Evolutionary conservation across 2,113 vertebrate genomes (phyloP).

Genomic region (Ahaetulla prasina): DNA sequence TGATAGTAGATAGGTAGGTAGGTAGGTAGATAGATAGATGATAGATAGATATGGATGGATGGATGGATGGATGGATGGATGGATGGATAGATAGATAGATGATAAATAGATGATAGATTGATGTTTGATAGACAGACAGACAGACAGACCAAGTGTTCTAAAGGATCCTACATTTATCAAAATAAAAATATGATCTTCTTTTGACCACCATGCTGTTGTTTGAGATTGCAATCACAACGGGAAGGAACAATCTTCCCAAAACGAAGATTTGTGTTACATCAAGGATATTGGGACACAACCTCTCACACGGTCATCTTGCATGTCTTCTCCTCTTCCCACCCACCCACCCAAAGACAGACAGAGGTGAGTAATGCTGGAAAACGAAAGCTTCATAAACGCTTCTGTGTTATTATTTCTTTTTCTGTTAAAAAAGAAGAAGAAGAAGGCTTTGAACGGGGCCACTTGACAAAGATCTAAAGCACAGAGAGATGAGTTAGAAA

Average conservation of each 20-base stretch:
- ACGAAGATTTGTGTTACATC: not conserved
- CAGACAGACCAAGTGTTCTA: not conserved
- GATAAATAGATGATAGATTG: too few relatives aligned
- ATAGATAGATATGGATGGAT: not conserved
- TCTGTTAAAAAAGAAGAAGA: not conserved
- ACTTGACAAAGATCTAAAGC: not conserved
- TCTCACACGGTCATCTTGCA: not conserved
- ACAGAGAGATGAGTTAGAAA: not conserved
- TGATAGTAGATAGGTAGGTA: not conserved
- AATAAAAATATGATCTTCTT: not conserved
- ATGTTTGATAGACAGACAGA: too few relatives aligned
- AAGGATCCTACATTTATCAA: not conserved
- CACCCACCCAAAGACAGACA: not conserved
- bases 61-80: not conserved
- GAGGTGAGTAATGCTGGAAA: not conserved
- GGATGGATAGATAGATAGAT: not conserved
- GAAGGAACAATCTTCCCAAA: not conserved
- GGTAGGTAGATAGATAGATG: not conserved
- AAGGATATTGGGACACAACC: not conserved
- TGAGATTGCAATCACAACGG: not conserved
- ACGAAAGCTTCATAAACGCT: not conserved
- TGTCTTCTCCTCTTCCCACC: not conserved
- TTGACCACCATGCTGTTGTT: not conserved
- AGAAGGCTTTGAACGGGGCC: not conserved
- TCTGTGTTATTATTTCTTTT: not conserved